Conservation (phyloP, 2,888 invertebrate genomes). For the Drosophila mulleri region DNA sequence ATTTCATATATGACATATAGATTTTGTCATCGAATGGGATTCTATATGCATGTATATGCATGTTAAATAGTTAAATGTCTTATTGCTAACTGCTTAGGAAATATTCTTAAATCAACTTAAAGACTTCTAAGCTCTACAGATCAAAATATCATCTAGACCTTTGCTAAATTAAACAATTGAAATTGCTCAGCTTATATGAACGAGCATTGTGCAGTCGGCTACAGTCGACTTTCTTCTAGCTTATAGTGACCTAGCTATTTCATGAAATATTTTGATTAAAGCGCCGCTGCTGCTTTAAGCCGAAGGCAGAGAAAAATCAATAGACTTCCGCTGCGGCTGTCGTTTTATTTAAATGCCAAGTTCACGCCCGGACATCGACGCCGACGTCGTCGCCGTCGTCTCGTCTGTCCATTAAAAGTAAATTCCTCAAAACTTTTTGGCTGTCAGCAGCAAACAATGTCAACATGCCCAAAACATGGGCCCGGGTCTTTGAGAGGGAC, state of each 20-base stretch:
- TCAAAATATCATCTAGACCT: too few species aligned
- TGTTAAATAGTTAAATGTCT: too few species aligned
- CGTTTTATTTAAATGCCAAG: slow-evolving; percentile 80
- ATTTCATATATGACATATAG: too few species aligned
- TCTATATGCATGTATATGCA: too few species aligned
- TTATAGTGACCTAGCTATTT: slow-evolving; percentile 54
- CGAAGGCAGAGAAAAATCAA: slow-evolving; percentile 63
- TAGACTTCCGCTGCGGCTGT: slow-evolving; percentile 68
- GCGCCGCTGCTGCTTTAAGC: slow-evolving; percentile 62
- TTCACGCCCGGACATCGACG: slow-evolving; percentile 67
- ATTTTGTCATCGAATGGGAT: too few species aligned
- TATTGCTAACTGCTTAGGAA: too few species aligned
- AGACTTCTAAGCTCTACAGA: too few species aligned
- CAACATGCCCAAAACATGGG: slow-evolving; percentile 75
- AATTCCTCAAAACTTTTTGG: slow-evolving; percentile 77
- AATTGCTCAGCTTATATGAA: background rate
- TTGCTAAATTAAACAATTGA: too few species aligned
- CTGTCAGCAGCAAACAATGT: slow-evolving; percentile 79
- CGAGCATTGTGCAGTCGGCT: background rate
- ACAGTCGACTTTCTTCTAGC: background rate
- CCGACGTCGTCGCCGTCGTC: slow-evolving; percentile 24
- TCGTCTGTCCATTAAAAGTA: slow-evolving; percentile 80
- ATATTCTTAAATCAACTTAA: too few species aligned
- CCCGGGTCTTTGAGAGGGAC: slow-evolving; percentile 13
- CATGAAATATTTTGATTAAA: slow-evolving; percentile 79